phyloP scores from a whole-genome alignment of 2,888 invertebrate species.

The Itoplectis maculator region DNA sequence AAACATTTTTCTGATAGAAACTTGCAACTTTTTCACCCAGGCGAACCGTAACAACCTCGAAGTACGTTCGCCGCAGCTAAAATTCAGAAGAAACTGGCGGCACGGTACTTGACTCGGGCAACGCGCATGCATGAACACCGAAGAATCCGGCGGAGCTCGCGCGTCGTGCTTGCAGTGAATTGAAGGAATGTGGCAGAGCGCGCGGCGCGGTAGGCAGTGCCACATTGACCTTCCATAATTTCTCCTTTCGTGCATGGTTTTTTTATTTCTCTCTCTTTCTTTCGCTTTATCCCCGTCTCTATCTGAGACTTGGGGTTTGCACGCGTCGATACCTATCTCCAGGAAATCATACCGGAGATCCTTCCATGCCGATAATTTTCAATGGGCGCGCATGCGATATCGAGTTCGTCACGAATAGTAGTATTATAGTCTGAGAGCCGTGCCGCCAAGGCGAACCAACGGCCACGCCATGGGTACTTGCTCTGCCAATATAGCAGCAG shows the following conservation, averaged over 20 bases:
- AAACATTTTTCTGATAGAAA: neutral
- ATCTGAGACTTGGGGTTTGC: neutral
- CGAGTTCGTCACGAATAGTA: constrained; percentile 73
- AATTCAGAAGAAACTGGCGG: constrained; percentile 8
- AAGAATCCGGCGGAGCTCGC: neutral
- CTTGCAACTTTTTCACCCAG: neutral
- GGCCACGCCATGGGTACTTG: constrained; percentile 30
- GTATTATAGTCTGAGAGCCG: constrained; percentile 23
- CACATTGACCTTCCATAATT: constrained; percentile 69
- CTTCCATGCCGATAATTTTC: constrained; percentile 76
- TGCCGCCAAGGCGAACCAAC: constrained; percentile 33
- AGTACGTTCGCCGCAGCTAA: neutral
- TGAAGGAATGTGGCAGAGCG: constrained; percentile 41
- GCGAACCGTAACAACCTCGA: constrained; percentile 3
- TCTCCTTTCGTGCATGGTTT: constrained; percentile 60
- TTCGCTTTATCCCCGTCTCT: neutral
- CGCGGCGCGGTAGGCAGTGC: constrained; percentile 55
- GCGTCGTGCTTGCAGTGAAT: constrained; percentile 10
- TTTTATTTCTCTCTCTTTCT: constrained; percentile 4
- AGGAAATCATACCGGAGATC: constrained; percentile 77
- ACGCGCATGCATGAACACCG: constrained; percentile 31
- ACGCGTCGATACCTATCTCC: constrained; percentile 47
- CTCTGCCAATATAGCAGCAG: constrained; percentile 23
- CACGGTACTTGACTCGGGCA: constrained; percentile 2
- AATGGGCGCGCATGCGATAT: constrained; percentile 74